phyloP scores from a whole-genome alignment of 2,888 invertebrate species.

The Oscheius sp. region DNA sequence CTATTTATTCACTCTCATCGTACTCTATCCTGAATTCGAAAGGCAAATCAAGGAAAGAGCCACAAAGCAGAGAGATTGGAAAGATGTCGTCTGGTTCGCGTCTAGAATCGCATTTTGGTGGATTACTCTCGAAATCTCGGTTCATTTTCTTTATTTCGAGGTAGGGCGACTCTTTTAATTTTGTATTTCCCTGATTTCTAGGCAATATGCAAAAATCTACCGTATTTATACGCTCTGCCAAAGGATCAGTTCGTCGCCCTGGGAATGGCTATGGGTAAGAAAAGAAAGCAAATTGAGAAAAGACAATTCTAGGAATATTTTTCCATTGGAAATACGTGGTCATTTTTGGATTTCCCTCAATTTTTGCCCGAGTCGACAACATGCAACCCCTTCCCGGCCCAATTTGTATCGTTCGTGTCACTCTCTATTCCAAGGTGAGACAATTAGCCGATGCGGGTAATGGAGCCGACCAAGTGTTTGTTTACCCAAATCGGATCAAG shows the following conservation, averaged over 20 bases:
- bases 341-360: conserved; percentile 75
- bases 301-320: conserved; percentile 72
- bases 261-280: conserved; percentile 69
- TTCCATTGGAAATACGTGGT: conserved; percentile 76
- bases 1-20: conserved; percentile 74
- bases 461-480: conserved; percentile 14
- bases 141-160: conserved; percentile 74
- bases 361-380: conserved; percentile 74
- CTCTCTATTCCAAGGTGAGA: conserved; percentile 74
- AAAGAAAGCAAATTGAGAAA: not conserved
- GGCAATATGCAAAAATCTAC: conserved; percentile 68
- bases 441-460: not conserved
- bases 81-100: conserved; percentile 40
- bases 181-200: not conserved
- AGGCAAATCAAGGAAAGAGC: conserved; percentile 61
- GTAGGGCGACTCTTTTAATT: not conserved
- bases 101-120: conserved; percentile 74
- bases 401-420: conserved; percentile 75
- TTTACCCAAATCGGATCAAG: conserved; percentile 29
- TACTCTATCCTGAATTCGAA: conserved; percentile 72
- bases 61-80: conserved; percentile 35
- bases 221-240: conserved; percentile 54
- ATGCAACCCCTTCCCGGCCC: conserved; percentile 74
- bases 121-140: conserved; percentile 70
- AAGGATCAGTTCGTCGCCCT: conserved; percentile 70